phyloP scores from a whole-genome alignment of 2,797 vertebrate species.

The Mus caroli region DNA sequence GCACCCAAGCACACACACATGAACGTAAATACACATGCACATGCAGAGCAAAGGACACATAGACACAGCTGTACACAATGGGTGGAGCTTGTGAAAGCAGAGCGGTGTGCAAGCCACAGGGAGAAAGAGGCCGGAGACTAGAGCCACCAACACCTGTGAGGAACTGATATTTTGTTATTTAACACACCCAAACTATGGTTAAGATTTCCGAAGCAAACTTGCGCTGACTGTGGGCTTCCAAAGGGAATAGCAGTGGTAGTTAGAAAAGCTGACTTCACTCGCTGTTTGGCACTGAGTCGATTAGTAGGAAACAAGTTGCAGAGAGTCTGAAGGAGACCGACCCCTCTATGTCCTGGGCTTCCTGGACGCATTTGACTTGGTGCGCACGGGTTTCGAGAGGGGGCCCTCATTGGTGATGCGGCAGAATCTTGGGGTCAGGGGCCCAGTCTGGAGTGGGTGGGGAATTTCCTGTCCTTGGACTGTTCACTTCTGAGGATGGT shows the following conservation, averaged over 20 bases:
- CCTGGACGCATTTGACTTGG: not conserved
- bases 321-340: not conserved
- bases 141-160: not conserved
- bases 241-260: not conserved
- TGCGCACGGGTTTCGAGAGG: not conserved
- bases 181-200: not conserved
- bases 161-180: constrained; percentile 8
- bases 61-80: not conserved
- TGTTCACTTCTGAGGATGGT: not conserved
- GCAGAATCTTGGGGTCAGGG: not conserved
- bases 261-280: constrained; percentile 6
- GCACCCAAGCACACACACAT: not conserved
- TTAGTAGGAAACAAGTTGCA: not conserved
- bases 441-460: not conserved
- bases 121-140: not conserved
- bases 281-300: not conserved
- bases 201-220: not conserved
- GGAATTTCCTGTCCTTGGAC: not conserved
- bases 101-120: not conserved
- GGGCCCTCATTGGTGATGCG: too few species aligned
- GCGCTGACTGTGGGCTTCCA: not conserved
- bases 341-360: not conserved
- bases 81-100: not conserved
- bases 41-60: not conserved
- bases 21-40: not conserved